Percentiles rank a stretch among this genome's conserved stretches.
Evolutionary conservation across 2,888 invertebrate species (phyloP).

Genomic region (Athalia circularis): DNA sequence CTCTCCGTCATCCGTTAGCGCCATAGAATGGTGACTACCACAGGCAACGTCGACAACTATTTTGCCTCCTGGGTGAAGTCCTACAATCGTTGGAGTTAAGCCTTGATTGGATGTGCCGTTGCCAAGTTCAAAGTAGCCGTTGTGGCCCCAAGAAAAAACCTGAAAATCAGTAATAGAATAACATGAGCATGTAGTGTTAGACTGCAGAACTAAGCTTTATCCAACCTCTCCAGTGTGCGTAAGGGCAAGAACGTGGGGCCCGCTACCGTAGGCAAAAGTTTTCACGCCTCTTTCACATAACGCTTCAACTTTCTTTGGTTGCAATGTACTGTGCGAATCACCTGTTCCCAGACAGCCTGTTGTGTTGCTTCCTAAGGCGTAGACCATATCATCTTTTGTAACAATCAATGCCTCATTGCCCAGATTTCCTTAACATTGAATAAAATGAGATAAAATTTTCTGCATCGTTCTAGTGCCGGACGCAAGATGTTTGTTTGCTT

Average conservation of each 20-base stretch:
- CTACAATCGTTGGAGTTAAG: conserved; percentile 74
- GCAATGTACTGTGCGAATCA: conserved; percentile 75
- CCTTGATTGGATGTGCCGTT: conserved; percentile 77
- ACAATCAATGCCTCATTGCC: conserved; percentile 79
- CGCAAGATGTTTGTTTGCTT: no score
- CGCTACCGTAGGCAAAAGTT: conserved; percentile 77
- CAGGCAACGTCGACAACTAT: conserved; percentile 76
- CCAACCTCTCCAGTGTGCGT: conserved; percentile 75
- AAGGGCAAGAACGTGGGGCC: conserved; percentile 78
- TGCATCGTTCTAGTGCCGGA: not conserved
- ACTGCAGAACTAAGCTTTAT: not conserved
- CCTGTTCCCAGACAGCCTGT: conserved; percentile 78
- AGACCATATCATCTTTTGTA: conserved; percentile 77
- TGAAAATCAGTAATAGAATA: conserved; percentile 40
- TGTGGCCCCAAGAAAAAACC: conserved; percentile 79
- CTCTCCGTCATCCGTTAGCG: conserved; percentile 77
- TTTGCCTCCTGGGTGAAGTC: conserved; percentile 73
- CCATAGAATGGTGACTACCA: conserved; percentile 79
- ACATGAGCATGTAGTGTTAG: not conserved
- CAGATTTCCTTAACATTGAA: conserved; percentile 70
- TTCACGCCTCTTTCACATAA: conserved; percentile 76
- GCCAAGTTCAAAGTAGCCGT: conserved; percentile 78
- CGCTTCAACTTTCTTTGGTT: conserved; percentile 75
- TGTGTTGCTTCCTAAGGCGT: conserved; percentile 77
- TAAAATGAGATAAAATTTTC: not conserved